Base-by-base conservation (phyloP, 2,888 invertebrate species). In the Zele albiditarsus region DNA sequence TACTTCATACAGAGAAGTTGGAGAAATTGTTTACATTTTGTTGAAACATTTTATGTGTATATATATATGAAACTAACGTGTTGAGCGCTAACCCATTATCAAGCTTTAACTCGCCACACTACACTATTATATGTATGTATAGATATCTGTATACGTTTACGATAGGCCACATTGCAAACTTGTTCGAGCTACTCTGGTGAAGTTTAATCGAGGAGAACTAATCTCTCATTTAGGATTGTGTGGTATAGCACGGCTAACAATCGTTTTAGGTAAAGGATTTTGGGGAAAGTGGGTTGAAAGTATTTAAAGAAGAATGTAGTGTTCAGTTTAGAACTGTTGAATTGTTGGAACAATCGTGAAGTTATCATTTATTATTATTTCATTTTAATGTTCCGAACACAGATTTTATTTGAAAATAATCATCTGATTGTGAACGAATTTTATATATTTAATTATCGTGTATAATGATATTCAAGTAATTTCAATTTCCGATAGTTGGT, bases 171-270 rank as follows among this genome's bases (percentile, higher is more conserved):
- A 67, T 20, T 28, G 42, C 20, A 71, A 71, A 71, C 71, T 71
- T 62, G 38, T 42, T 25, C 25, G 38, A 23, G 60, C 23, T 53
- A 42, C 71, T 71, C 46, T 23, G 14, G 20, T 53, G 27, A 71
- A 71, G 71, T 71, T 71, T 71, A 71, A 71, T 71, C 60, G 71
- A 71, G 71, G 71, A 62, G 62, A 46, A 60, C 71, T 71, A 71
- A 71, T 71, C 71, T 71, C 71, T 71, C 71, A 71, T 71, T 71
- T 71, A 71, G 33, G 38, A n/a, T 23, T 28, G 63, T 38, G n/a
- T n/a, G 28, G 38, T 28, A 33, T 27, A 20, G 20, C 4, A 46
- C 14, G 71, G n/a, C 12, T 20, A 46, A 25, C 42, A 71, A 28
- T 28, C 46, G 62, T 46, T 60, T 46, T 57, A 20, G 42, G 27